A percentile compares a stretch with the other conserved stretches of the same genome.
phyloP scores from a whole-genome alignment of 2,797 vertebrate species.

The Acanthurus tractus region DNA sequence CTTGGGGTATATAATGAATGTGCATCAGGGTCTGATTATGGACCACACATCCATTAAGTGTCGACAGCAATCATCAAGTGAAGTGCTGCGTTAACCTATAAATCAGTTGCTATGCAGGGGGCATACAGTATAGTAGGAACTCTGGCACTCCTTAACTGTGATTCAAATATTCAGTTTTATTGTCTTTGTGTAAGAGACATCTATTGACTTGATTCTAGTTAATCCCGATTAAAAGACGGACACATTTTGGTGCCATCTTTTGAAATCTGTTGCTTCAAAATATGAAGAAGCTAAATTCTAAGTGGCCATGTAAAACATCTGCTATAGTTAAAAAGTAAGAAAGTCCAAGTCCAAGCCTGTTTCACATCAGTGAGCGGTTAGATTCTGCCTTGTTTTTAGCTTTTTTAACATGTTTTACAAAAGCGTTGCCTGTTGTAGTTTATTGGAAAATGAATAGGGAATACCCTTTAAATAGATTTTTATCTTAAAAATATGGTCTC shows the following conservation, averaged over 20 bases:
- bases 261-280: neutral
- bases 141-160: too few relatives aligned
- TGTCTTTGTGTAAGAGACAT: neutral
- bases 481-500: neutral
- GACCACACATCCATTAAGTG: neutral
- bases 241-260: neutral
- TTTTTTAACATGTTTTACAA: neutral
- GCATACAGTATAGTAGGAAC: neutral
- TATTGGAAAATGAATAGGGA: neutral
- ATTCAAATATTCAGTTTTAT: neutral
- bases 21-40: neutral
- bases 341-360: neutral
- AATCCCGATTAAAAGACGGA: neutral
- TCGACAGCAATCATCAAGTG: neutral
- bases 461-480: neutral
- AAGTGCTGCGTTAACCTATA: neutral
- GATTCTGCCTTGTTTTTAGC: neutral
- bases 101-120: neutral
- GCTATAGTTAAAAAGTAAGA: neutral
- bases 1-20: neutral
- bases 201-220: neutral
- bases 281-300: neutral
- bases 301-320: neutral
- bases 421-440: neutral
- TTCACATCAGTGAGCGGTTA: constrained; percentile 1